Percentiles rank a stretch among this genome's conserved stretches.
These are phyloP conservation scores for Dendrolimus pini DNA, from an alignment of 2,888 invertebrate species.

Conservation along the genomic window DNA sequence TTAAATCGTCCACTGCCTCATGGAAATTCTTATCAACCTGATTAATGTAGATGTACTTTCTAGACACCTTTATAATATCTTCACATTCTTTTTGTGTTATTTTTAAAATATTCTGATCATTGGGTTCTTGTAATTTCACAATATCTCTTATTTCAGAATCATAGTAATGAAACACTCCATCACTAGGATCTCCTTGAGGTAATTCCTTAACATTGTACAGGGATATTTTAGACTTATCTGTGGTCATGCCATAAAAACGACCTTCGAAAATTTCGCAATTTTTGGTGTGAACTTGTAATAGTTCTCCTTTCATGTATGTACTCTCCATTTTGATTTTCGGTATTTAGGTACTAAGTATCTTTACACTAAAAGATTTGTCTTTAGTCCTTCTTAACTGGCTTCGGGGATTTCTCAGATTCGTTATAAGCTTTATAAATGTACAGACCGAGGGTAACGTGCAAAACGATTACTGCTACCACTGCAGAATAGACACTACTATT, in stretches of 20 bases:
- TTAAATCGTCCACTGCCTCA: conserved; percentile 55
- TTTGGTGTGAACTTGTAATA: conserved; percentile 64
- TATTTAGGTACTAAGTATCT: conserved; percentile 3
- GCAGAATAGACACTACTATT: conserved; percentile 88
- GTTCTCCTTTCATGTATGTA: conserved; percentile 65
- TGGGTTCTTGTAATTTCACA: conserved; percentile 50
- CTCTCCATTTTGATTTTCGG: conserved; percentile 53
- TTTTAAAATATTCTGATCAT: conserved; percentile 47
- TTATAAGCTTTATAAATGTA: conserved; percentile 88
- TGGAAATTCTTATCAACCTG: conserved; percentile 62
- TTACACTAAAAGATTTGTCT: neutral
- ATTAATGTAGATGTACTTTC: conserved; percentile 62
- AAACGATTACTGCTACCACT: conserved; percentile 82
- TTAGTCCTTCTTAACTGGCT: conserved; percentile 68
- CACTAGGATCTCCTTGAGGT: conserved; percentile 40
- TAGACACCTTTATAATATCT: conserved; percentile 53
- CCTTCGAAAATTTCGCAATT: conserved; percentile 61
- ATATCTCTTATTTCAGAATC: conserved; percentile 58
- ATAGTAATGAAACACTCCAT: conserved; percentile 59
- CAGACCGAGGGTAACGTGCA: conserved; percentile 86
- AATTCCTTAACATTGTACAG: conserved; percentile 59
- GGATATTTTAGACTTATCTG: conserved; percentile 63
- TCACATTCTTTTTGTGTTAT: conserved; percentile 61
- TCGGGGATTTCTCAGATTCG: conserved; percentile 58
- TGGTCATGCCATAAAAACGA: conserved; percentile 59